Evolutionary conservation across 2,113 vertebrate genomes (phyloP).

Genomic region (Trichechus manatus): DNA sequence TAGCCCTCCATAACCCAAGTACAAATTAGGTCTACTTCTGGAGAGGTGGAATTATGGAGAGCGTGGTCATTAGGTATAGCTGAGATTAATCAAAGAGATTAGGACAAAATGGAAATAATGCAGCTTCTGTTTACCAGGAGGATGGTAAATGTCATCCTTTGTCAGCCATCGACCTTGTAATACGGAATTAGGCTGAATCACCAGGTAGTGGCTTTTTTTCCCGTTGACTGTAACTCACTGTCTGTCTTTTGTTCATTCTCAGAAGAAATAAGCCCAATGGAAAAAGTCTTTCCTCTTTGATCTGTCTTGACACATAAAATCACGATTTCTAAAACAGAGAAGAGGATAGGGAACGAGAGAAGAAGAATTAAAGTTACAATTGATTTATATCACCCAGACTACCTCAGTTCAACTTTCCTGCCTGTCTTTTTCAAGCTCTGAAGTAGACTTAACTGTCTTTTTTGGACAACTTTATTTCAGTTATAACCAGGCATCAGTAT

Average conservation of each 20-base stretch:
- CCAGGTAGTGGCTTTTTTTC: neutral
- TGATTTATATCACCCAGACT: constrained; percentile 78
- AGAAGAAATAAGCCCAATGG: constrained; percentile 68
- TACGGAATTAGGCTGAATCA: constrained; percentile 66
- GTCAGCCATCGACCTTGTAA: neutral
- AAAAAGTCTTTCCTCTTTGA: constrained; percentile 81
- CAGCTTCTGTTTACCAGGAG: neutral
- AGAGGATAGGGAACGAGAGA: constrained; percentile 22
- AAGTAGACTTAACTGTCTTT: constrained; percentile 48
- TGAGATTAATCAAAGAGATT: too few relatives aligned
- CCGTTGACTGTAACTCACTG: constrained; percentile 64
- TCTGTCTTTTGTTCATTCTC: constrained; percentile 69
- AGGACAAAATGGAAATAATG: neutral
- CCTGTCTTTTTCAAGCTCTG: constrained; percentile 68
- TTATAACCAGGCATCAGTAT: neutral
- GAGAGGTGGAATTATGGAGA: too few relatives aligned
- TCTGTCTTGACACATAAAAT: constrained; percentile 84
- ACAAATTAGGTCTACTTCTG: too few relatives aligned
- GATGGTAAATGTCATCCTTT: neutral
- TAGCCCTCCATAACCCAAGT: too few relatives aligned
- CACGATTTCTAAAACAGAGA: constrained; percentile 79
- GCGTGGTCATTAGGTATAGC: too few relatives aligned
- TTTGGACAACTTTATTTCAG: constrained; percentile 70
- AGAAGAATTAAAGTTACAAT: constrained; percentile 74
- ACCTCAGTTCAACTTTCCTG: constrained; percentile 29